A percentile compares a stretch with the other conserved stretches of the same genome.
Evolutionary conservation across 1,140 invertebrate species (phyloP).

Genomic region (Plectrocnemia conspersa): DNA sequence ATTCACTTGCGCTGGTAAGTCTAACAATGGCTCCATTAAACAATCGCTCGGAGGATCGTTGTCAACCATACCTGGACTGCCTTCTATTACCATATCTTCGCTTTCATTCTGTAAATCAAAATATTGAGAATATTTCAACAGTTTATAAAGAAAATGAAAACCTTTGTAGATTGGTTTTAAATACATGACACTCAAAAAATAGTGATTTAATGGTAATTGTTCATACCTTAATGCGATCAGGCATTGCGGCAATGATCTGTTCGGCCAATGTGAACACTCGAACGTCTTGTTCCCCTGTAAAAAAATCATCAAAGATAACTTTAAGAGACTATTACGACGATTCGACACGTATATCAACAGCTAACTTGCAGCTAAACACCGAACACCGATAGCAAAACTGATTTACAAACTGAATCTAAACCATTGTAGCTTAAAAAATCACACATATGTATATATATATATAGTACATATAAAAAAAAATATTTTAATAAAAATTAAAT

Average conservation of each 20-base stretch:
- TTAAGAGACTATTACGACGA: background rate
- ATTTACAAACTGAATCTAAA: conserved; percentile 25
- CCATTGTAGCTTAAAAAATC: conserved; percentile 14
- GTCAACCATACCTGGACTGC: conserved; percentile 49
- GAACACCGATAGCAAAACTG: conserved; percentile 35
- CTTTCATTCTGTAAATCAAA: conserved; percentile 55
- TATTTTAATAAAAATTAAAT: too few species aligned
- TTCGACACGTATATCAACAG: conserved; percentile 10
- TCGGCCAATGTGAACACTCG: conserved; percentile 91
- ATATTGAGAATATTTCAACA: background rate
- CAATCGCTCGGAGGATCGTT: conserved; percentile 51
- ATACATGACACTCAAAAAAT: background rate
- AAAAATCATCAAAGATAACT: conserved; percentile 43
- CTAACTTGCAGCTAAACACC: conserved; percentile 35
- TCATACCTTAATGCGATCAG: conserved; percentile 87
- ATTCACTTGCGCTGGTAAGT: conserved; percentile 50
- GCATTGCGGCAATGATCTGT: conserved; percentile 96
- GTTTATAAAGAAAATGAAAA: background rate
- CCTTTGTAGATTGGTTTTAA: background rate
- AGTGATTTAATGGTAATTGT: background rate
- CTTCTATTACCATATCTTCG: conserved; percentile 55
- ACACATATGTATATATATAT: conserved; percentile 17
- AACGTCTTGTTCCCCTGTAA: conserved; percentile 86
- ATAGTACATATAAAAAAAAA: conserved; percentile 8
- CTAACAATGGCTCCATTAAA: conserved; percentile 63